Evolutionary conservation across 2,113 vertebrate genomes (phyloP), one percentile per base, ranked within the genome.

Genomic region (Burhinus oedicnemus): DNA sequence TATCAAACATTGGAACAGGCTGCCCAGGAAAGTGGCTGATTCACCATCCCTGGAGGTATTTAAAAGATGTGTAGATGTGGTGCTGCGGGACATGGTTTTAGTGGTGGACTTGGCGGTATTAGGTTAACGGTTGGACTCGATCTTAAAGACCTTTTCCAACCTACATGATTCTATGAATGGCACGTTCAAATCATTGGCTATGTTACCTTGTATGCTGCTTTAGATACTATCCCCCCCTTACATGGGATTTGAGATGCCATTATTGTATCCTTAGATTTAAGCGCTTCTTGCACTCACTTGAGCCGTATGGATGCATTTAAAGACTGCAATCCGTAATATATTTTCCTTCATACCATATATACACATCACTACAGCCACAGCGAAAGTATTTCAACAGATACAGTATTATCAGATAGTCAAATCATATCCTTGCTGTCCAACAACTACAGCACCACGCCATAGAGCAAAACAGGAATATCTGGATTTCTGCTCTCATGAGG

Each of bases 341-440:
- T 6, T 60, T 87, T 87, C 54, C 19, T 40, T 65, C 36, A 45
- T 47, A 60, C 26, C 8, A 6, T 60, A 14, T 9, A 12, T 49
- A 42, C 12, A 23, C 29, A 47, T 54, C 36, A 34, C 14, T 87
- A 40, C 15, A 78, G 47, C 17, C 64, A 76, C 75, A 79, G 65
- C 30, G 58, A n/a, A 66, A 57, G 38, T 60, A 72, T 89, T 93
- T 94, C 89, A 68, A 52, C 27, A 83, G 71, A 79, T 38, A 91
- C 29, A 80, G 45, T 14, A 30, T 89, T 90, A 94, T 87, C 87
- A 88, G 89, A 89, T 58, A 85, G 83, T 86, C 95, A 92, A 62
- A 94, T 21, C 55, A 40, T 51, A 84, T 90, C 91, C 82, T 70
- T 95, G 87, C 91, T 95, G 96, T 95, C 97, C 96, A 97, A 90